Evolutionary conservation across 2,113 vertebrate genomes (phyloP).

Genomic region (Chloebia gouldiae): DNA sequence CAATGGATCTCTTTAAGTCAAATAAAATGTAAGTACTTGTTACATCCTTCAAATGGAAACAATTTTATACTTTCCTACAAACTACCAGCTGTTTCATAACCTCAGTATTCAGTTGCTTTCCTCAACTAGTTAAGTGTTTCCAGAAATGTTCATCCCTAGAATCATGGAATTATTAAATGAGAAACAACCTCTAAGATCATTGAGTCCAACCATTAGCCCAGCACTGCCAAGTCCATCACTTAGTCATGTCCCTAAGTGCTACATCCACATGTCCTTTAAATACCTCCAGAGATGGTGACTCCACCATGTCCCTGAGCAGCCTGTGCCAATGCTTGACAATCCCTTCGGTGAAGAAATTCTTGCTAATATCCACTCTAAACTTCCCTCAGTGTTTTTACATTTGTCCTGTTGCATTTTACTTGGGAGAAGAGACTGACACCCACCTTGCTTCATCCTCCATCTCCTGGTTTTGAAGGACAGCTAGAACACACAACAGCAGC

Average conservation of each 20-base stretch:
- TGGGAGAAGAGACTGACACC: background rate
- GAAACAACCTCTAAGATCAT: background rate
- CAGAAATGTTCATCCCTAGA: background rate
- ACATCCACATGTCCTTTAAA: background rate
- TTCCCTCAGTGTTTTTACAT: background rate
- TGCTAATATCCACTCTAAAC: background rate
- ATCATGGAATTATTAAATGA: background rate
- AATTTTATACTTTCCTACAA: background rate
- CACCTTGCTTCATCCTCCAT: background rate
- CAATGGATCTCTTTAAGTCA: background rate
- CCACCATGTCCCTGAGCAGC: background rate
- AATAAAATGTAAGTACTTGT: background rate
- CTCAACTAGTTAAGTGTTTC: background rate
- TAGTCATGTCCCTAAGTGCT: background rate
- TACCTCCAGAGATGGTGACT: background rate
- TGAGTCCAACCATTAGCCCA: background rate
- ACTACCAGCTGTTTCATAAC: background rate
- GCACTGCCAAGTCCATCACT: background rate
- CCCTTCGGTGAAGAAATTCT: background rate
- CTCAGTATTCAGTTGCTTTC: background rate
- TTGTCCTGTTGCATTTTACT: background rate
- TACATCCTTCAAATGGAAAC: background rate
- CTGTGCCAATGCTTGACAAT: background rate
- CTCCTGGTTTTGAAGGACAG: background rate
- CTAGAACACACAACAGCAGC: background rate